Percentiles rank a stretch among this genome's conserved stretches.
These are phyloP conservation scores for Uloborus plumipes DNA, from an alignment of 2,888 invertebrate genomes.

Conservation along the genomic window DNA sequence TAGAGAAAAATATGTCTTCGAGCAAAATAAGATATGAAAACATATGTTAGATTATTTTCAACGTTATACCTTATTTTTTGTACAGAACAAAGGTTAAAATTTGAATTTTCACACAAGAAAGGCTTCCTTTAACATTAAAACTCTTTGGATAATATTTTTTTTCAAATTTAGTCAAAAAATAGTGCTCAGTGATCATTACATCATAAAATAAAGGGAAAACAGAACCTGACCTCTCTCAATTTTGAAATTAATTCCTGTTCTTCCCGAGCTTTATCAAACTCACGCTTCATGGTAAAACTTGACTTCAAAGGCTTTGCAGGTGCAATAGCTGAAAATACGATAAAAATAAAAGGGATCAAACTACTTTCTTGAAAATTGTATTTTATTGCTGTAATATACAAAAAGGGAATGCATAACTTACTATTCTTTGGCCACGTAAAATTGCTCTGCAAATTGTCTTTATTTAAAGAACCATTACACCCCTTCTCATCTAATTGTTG, in stretches of 20 bases:
- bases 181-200: no score
- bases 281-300: constrained; percentile 91
- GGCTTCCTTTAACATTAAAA: no score
- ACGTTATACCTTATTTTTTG: no score
- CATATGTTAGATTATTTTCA: no score
- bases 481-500: constrained; percentile 21
- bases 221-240: constrained; percentile 79
- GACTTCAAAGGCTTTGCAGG: constrained; percentile 75
- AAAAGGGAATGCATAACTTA: constrained; percentile 4
- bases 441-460: constrained; percentile 17
- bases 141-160: no score
- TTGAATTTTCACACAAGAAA: no score
- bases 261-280: constrained; percentile 91
- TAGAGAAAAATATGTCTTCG: no score
- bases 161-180: no score
- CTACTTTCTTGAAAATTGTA: no score
- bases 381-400: no score
- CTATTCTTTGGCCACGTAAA: constrained; percentile 58
- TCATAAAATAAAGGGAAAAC: not conserved
- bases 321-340: constrained; percentile 26
- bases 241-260: constrained; percentile 88
- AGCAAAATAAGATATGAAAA: no score
- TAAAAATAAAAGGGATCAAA: not conserved
- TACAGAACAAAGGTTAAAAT: no score
- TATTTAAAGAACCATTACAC: constrained; percentile 1